Evolutionary conservation across 2,888 invertebrate genomes (phyloP), one percentile per base, ranked within the genome.

Genomic region (Acrobasis consociella): DNA sequence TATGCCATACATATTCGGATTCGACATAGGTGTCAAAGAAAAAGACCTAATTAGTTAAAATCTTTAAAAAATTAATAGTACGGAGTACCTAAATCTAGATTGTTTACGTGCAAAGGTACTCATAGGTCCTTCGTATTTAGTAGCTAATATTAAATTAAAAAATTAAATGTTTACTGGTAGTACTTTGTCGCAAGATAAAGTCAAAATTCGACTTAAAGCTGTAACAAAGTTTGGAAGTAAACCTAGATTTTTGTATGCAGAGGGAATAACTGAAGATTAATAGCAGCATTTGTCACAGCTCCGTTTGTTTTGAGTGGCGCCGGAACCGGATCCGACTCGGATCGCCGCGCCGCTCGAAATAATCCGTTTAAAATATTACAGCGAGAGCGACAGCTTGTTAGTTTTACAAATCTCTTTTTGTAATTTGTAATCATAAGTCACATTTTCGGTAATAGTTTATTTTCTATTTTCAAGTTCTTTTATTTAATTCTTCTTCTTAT

Each of bases 271-370:
- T 37, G 75, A 83, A 87, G 87, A 87, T 87, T 85, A 87, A 87
- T 87, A 77, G 83, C 76, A 77, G 80, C 87, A 87, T 88, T 87
- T 86, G 86, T 88, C 88, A 86, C 86, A 86, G 85, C 86, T 88
- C 85, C 86, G 87, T 86, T 87, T 87, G 87, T 86, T 87, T 86
- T 86, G 85, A 87, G 83, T 85, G 86, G 84, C 85, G 81, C 82
- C 81, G 82, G 76, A 85, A 84, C 82, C 80, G 87, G 85, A 85
- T 86, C 85, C 86, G 87, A 86, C 85, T 72, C 82, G 70, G 80
- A 85, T 83, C 82, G 83, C 81, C 74, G 70, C 82, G 83, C 81
- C 74, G 70, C 73, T 73, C 72, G 81, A 81, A 81, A 85, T 85
- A 86, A 86, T 85, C 84, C 84, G 80, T 82, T 82, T 82, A 82